Conservation (phyloP, 1,140 invertebrate species). For the Pinna nobilis region DNA sequence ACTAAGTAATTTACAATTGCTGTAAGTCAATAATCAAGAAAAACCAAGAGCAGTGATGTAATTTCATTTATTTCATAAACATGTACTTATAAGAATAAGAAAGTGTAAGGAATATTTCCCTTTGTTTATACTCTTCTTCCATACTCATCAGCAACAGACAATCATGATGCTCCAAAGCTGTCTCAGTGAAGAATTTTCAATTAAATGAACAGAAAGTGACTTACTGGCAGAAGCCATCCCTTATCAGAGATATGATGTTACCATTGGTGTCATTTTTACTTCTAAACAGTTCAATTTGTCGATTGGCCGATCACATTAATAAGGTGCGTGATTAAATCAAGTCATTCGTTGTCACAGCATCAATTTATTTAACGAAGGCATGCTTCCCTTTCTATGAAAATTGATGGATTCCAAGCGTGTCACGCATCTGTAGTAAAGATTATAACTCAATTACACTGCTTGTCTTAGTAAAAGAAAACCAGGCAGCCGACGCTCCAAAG, state of each 20-base stretch:
- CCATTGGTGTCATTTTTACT: constrained; percentile 16
- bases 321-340: constrained; percentile 20
- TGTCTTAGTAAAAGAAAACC: too few species aligned
- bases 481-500: too few species aligned
- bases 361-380: constrained; percentile 21
- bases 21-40: too few species aligned
- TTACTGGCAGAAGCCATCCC: constrained; percentile 6
- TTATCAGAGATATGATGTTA: constrained; percentile 14
- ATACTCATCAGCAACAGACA: not conserved
- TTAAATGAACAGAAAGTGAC: constrained; percentile 13
- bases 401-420: constrained; percentile 8
- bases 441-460: constrained; percentile 19
- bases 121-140: not conserved
- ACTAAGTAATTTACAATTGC: too few species aligned
- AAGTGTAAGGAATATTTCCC: not conserved
- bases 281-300: constrained; percentile 25
- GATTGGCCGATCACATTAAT: constrained; percentile 23
- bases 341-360: constrained; percentile 21
- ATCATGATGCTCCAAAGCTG: not conserved
- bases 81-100: not conserved
- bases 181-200: not conserved
- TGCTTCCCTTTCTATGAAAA: constrained; percentile 6
- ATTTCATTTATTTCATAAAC: too few species aligned
- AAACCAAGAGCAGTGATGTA: too few species aligned
- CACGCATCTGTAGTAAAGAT: constrained; percentile 22